These are phyloP conservation scores for Motacilla tschutschensis DNA, from an alignment of 2,113 vertebrate species.

Conservation along the genomic window DNA sequence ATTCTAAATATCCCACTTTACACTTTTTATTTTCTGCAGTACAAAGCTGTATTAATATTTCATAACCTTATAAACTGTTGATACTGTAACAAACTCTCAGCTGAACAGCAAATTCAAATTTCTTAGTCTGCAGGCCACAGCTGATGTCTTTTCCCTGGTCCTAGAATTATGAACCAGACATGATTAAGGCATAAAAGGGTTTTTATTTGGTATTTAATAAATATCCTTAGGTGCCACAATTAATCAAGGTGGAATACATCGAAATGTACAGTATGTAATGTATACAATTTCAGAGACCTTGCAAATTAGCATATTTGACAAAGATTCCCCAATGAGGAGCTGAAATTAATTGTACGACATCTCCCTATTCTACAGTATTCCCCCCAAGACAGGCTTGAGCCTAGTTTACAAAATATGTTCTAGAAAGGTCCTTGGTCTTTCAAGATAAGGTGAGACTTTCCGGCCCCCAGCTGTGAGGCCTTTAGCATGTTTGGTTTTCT, in stretches of 20 bases:
- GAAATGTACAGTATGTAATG: background rate
- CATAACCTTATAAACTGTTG: background rate
- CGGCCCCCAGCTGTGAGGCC: accelerated
- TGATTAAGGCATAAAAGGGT: background rate
- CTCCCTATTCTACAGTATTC: background rate
- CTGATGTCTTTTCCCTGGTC: background rate
- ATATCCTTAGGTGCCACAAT: background rate
- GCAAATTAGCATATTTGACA: background rate
- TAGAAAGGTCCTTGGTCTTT: background rate
- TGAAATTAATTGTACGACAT: background rate
- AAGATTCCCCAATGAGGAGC: background rate
- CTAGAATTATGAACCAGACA: background rate
- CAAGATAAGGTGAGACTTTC: background rate
- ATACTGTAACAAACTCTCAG: background rate
- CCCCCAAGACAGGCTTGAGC: background rate
- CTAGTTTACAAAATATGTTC: background rate
- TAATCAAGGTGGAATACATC: accelerated
- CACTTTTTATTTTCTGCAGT: background rate
- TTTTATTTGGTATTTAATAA: background rate
- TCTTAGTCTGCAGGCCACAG: background rate
- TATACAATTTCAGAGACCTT: background rate
- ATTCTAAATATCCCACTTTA: background rate
- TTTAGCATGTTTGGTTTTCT: background rate
- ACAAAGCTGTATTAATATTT: background rate
- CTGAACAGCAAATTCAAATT: background rate